These are phyloP conservation scores for Drosophila miranda DNA, from an alignment of 1,140 invertebrate genomes.

Conservation along the genomic window DNA sequence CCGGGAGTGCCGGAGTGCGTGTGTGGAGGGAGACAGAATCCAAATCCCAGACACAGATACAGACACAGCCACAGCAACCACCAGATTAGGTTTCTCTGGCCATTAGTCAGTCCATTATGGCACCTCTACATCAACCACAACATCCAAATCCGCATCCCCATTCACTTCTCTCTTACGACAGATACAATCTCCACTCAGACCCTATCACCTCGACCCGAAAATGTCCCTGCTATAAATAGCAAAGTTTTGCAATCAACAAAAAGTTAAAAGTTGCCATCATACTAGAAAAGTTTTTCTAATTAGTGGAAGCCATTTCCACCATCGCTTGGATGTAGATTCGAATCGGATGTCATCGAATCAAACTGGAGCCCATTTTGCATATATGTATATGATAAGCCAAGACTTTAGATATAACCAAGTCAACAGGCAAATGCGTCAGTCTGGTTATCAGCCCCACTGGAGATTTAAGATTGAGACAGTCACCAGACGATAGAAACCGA, in stretches of 20 bases:
- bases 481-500: constrained; percentile 16
- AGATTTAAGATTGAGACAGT: constrained; percentile 44
- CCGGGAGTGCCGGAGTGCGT: too few relatives aligned
- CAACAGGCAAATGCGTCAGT: constrained; percentile 41
- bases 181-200: constrained; percentile 21
- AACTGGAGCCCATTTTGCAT: constrained; percentile 28
- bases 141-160: too few relatives aligned
- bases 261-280: constrained; percentile 66
- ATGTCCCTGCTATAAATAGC: constrained; percentile 30
- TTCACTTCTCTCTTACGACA: not conserved
- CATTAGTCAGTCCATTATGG: constrained; percentile 65
- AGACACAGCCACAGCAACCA: constrained; percentile 40
- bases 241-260: constrained; percentile 75
- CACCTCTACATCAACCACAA: not conserved
- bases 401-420: constrained; percentile 46
- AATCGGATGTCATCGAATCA: constrained; percentile 34
- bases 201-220: too few relatives aligned
- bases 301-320: constrained; percentile 39
- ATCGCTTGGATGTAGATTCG: too few relatives aligned
- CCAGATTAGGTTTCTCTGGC: constrained; percentile 36
- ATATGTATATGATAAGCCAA: constrained; percentile 32
- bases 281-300: constrained; percentile 73
- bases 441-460: constrained; percentile 18
- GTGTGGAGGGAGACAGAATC: not conserved
- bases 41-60: too few relatives aligned